phyloP scores from a whole-genome alignment of 2,113 vertebrate species.

The Microcebus murinus region DNA sequence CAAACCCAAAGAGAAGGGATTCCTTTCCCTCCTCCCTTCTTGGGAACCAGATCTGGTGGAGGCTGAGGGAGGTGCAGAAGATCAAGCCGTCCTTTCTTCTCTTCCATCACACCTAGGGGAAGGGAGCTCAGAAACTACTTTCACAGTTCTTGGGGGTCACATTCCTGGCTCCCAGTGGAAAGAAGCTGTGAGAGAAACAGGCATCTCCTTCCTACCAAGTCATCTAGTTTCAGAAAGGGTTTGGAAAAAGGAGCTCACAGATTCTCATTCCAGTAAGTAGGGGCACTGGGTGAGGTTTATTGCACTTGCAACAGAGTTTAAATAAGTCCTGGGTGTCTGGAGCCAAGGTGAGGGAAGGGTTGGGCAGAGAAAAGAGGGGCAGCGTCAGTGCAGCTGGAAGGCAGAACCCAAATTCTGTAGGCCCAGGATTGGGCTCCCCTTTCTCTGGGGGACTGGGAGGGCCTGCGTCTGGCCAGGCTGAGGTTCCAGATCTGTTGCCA shows the following conservation, averaged over 20 bases:
- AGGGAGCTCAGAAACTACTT: background rate
- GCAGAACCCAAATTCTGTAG: conserved; percentile 62
- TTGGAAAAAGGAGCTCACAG: conserved; percentile 23
- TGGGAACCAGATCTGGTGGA: background rate
- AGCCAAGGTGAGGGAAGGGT: conserved; percentile 34
- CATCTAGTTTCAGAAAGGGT: background rate
- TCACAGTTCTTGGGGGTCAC: background rate
- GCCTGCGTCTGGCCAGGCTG: conserved; percentile 51
- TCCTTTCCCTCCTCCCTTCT: background rate
- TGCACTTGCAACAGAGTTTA: conserved; percentile 86
- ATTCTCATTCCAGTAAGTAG: conserved; percentile 58
- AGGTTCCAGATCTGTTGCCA: conserved; percentile 71
- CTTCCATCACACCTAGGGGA: background rate
- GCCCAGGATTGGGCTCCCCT: conserved; percentile 35
- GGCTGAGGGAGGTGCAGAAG: background rate
- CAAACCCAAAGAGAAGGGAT: background rate
- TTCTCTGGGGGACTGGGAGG: background rate
- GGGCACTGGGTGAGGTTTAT: conserved; percentile 79
- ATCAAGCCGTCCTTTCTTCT: background rate
- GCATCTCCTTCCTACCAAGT: background rate
- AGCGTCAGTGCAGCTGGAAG: conserved; percentile 78
- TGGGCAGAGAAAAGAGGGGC: conserved; percentile 46
- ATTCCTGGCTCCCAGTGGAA: background rate
- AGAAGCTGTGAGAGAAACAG: background rate
- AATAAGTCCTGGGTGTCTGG: conserved; percentile 78